Percentiles rank a stretch among this genome's conserved stretches.
Evolutionary conservation across 2,888 invertebrate genomes (phyloP).

Genomic region (Biston betularia): DNA sequence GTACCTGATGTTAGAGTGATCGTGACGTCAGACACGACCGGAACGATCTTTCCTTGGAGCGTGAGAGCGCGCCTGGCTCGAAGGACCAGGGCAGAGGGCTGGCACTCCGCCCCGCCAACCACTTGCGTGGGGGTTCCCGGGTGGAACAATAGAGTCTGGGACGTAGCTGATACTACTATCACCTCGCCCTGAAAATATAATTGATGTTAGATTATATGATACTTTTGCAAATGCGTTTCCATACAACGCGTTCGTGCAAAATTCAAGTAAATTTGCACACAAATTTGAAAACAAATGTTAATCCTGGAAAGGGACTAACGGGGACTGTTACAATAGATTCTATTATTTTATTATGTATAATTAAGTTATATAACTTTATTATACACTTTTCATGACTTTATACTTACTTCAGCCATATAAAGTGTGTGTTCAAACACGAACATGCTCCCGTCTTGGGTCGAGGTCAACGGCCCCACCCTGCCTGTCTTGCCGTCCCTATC

Average conservation of each 20-base stretch:
- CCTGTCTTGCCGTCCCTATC: conserved; percentile 48
- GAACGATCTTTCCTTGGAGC: conserved; percentile 87
- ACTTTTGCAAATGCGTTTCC: background rate
- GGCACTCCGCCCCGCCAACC: conserved; percentile 89
- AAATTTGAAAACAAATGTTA: too few relatives aligned
- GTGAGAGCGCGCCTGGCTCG: conserved; percentile 88
- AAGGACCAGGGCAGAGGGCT: conserved; percentile 87
- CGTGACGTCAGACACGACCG: conserved; percentile 87
- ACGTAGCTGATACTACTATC: conserved; percentile 88
- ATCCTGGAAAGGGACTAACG: too few relatives aligned
- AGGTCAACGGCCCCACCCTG: conserved; percentile 53
- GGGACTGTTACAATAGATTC: too few relatives aligned
- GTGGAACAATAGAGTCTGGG: conserved; percentile 90
- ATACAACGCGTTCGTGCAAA: too few relatives aligned
- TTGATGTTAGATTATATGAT: background rate
- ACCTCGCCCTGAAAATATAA: conserved; percentile 76
- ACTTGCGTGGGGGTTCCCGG: conserved; percentile 87
- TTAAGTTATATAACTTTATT: too few relatives aligned
- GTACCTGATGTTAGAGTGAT: conserved; percentile 68
- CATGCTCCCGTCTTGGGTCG: conserved; percentile 53
- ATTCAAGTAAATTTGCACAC: too few relatives aligned
- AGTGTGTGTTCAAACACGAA: conserved; percentile 71
- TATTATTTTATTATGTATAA: too few relatives aligned
- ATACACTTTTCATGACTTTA: background rate
- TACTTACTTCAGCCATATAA: conserved; percentile 72